Conservation (phyloP, 2,113 vertebrate species). For the Arenaria interpres region DNA sequence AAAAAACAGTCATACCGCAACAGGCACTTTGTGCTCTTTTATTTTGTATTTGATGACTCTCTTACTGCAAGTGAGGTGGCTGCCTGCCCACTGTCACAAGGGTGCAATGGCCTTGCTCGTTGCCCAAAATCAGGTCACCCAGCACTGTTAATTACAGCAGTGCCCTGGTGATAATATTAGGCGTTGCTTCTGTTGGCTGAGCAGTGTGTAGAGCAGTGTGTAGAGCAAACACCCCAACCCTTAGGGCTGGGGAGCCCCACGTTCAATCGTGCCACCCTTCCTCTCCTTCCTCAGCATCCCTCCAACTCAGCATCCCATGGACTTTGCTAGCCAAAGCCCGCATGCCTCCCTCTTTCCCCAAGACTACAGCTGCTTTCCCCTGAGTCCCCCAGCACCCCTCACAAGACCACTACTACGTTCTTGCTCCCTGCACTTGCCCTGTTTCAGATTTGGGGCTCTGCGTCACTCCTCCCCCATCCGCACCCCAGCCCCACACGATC, state of each 20-base stretch:
- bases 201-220: accelerated
- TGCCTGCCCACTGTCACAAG: neutral
- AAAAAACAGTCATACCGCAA: neutral
- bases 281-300: neutral
- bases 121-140: neutral
- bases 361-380: neutral
- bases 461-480: neutral
- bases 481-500: neutral
- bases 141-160: neutral
- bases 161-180: accelerated
- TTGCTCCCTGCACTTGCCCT: neutral
- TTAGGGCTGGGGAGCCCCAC: neutral
- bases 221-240: neutral
- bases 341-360: neutral
- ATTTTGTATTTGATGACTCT: neutral
- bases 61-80: neutral
- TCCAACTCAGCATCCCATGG: neutral
- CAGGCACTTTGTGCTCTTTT: neutral
- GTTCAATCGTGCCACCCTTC: neutral
- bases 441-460: neutral
- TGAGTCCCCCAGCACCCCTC: neutral
- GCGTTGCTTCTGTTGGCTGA: neutral
- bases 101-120: neutral
- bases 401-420: neutral
- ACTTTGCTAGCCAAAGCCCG: accelerated